Base-by-base conservation (phyloP, 2,888 invertebrate genomes). In the Tridacna gigas region DNA sequence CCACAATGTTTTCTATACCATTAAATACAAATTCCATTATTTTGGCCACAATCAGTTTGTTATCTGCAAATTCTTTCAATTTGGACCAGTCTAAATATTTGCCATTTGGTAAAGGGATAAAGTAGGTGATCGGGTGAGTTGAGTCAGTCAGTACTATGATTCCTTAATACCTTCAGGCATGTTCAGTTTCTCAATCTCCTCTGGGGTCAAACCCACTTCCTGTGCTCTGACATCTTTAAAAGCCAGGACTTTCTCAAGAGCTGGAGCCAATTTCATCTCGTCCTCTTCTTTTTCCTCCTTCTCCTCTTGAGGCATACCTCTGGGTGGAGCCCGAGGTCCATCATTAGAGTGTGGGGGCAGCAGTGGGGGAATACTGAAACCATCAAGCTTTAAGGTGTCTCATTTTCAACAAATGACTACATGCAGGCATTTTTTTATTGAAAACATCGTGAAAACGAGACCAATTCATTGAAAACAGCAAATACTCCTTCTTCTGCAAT, bases 181-280 rank as follows among this genome's bases (percentile, higher is more conserved):
- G 51, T 90, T 86, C 73, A 89, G 80, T 60, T 89, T 79, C 56
- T 92, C 91, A 7, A 91, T 37, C 63, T 92, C 91, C 37, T 92
- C 93, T 11, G 90, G 88, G n/a, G 90, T 92, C 9, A 93, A 84
- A 1, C 97, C 97, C 67, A 98, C 96, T 93, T 98, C 97, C 88
- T 97, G 97, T 5, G 97, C 98, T 86, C 98, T 96, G 91, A 97
- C 97, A 91, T 97, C 97, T 95, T 98, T 98, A 79, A 98, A 96
- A 15, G 98, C 98, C 0, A 98, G 95, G 15, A 97, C 98, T 94
- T 98, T 98, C 95, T 98, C 98, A 69, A 98, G 95, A 15, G 97
- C 98, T 91, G 97, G 97, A 0, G 98, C 98, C 61, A 98, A 95
- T 78, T 92, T 93, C 26, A 94, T 89, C 71, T 95, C 95, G 61